phyloP scores from a whole-genome alignment of 2,888 invertebrate species.

The Myopa testacea region DNA sequence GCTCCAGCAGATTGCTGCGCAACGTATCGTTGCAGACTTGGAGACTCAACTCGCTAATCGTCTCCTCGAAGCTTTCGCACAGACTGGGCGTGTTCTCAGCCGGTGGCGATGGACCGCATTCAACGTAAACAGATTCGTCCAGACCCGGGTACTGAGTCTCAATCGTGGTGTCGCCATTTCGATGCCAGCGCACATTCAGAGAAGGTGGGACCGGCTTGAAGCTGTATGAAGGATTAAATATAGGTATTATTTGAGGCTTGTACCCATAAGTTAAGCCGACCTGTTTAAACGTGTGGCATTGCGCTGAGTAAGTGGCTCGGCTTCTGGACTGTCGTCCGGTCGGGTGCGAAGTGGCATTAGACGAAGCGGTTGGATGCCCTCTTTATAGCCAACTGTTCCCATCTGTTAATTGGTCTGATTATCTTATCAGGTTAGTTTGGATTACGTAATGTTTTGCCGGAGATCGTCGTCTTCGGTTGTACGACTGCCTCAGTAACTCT shows the following conservation, averaged over 20 bases:
- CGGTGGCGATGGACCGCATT: conserved; percentile 83
- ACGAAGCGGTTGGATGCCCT: conserved; percentile 68
- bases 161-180: conserved; percentile 71
- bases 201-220: conserved; percentile 69
- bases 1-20: conserved; percentile 79
- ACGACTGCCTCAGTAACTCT: no score
- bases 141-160: conserved; percentile 76
- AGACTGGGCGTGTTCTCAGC: conserved; percentile 84
- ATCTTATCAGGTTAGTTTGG: background rate
- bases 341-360: conserved; percentile 53
- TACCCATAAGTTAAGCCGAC: conserved; percentile 51
- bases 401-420: conserved; percentile 54
- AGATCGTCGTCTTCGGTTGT: no score
- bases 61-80: conserved; percentile 84
- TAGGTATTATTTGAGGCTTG: background rate
- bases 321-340: conserved; percentile 67
- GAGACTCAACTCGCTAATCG: conserved; percentile 72
- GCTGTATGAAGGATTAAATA: conserved; percentile 55
- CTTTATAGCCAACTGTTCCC: conserved; percentile 77
- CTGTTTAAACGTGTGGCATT: conserved; percentile 51
- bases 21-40: conserved; percentile 81
- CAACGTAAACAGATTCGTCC: conserved; percentile 79
- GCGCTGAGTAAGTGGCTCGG: conserved; percentile 66
- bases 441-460: background rate
- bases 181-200: conserved; percentile 72